Base-by-base conservation (phyloP, 2,113 vertebrate species). In the Isurus oxyrinchus region DNA sequence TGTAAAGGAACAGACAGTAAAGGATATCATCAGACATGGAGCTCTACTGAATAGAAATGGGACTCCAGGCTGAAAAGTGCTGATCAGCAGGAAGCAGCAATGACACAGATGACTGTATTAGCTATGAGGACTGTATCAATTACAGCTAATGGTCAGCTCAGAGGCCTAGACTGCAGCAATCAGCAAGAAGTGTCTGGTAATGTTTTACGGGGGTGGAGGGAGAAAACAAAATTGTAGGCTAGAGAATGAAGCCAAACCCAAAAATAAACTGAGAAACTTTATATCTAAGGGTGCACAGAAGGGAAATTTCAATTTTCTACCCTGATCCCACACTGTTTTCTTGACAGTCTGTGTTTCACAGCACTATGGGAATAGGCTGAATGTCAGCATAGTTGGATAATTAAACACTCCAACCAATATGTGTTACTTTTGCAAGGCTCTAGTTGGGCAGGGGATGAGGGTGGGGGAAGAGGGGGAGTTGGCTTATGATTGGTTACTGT, bases 1-100 rank as follows among this genome's bases (percentile, higher is more conserved):
- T 25, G 53, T 69, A 31, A 95, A 31, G 4, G 63, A 72, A 53
- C 61, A 35, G 66, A 44, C 61, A 72, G 49, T 67, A 95, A 72
- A 95, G 66, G 59, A 40, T 94, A 94, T 66, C n/a, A 40, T 63
- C 59, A 72, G 66, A 53, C 13, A 72, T 95, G 66, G 94, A 66
- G 44, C 16, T 95, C 66, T 53, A 95, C 53, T 55, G 66, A 55
- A 53, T 59, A 90, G 87, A 55, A 72, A 67, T 53, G 23, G 63
- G 44, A 23, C 44, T 95, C 66, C 14, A 31, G 94, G 63, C 27
- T 72, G 94, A 49, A 95, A 95, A 69, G 66, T 69, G 94, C 94
- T 95, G 94, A 95, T 72, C 94, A 72, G 94, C 94, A 95, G 94
- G 23, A 72, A 95, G 69, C 63, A 44, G 59, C 93, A 95, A 95